Base-by-base conservation (phyloP, 1,140 invertebrate genomes). In the Neodiprion fabricii region DNA sequence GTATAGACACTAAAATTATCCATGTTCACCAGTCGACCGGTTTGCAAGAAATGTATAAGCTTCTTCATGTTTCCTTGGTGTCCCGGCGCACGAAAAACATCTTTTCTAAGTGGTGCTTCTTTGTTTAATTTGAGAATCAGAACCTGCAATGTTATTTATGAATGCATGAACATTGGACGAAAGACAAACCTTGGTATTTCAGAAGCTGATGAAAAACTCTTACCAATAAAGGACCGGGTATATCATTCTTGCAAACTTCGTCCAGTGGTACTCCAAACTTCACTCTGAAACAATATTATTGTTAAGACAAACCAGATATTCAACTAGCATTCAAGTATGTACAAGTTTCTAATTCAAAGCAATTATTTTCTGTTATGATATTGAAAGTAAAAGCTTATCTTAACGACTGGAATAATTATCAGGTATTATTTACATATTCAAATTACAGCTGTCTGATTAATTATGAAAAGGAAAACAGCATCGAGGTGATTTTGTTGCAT, bases 1-100 rank as follows among this genome's bases (percentile, higher is more conserved):
- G 98, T 99, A 89, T 99, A 98, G 72, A 99, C 97, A 78, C 96
- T 98, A 86, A 98, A 99, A 86, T 98, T 97, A 82, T 97, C 95
- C 82, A 98, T 98, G 86, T 99, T 99, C n/a, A 99, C 96, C 77
- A 98, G 91, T 75, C 97, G 92, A 12, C 98, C 98, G 78, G 97
- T 96, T 87, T 98, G 96, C 75, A 95, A 91, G 82, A 98, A 97
- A 86, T 99, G 97, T 76, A 98, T 97, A 0, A 99, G 91, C 85
- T 98, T 98, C 85, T 98, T 97, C 92, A 98, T 98, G 79, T 97
- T 96, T 47, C 95, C 95, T 86, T 98, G 96, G 85, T 98, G 96
- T 0, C 97, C 97, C 11, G 97, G 97, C 28, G 97, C 97, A 72
- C 97, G 91, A 88, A 98, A 98, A 23, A 98, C 96, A 90, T 98